A percentile compares a stretch with the other conserved stretches of the same genome.
Evolutionary conservation across 2,113 vertebrate species (phyloP).

Genomic region (Tichodroma muraria): DNA sequence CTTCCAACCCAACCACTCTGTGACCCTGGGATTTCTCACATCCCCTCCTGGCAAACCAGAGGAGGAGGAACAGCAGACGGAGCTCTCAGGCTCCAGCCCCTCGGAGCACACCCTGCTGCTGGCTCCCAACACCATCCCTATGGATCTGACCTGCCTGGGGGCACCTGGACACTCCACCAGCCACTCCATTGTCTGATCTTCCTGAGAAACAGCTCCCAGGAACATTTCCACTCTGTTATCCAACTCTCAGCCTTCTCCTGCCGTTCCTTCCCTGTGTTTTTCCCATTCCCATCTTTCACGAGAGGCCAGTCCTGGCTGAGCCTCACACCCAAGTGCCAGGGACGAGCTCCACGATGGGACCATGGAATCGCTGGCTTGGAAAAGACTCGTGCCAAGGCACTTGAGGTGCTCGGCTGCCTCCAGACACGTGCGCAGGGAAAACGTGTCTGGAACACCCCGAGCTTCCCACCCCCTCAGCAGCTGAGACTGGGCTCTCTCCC

Average conservation of each 20-base stretch:
- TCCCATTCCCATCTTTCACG: fast-evolving
- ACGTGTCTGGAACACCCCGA: not conserved
- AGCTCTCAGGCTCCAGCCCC: not conserved
- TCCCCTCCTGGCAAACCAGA: not conserved
- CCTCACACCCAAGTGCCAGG: fast-evolving
- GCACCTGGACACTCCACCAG: not conserved
- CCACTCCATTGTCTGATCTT: fast-evolving
- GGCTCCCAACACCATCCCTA: fast-evolving
- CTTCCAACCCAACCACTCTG: not conserved
- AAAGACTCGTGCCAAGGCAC: not conserved
- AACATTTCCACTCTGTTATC: not conserved
- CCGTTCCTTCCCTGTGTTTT: not conserved
- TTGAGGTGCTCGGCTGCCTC: not conserved
- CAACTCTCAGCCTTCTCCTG: not conserved
- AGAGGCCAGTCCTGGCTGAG: not conserved
- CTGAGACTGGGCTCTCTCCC: not conserved
- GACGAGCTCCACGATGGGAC: fast-evolving
- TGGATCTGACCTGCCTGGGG: fast-evolving
- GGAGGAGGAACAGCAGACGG: fast-evolving
- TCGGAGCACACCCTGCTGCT: not conserved
- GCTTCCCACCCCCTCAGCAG: not conserved
- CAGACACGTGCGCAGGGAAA: not conserved
- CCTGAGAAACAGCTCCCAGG: not conserved
- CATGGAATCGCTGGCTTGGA: not conserved
- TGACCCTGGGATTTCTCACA: not conserved